Evolutionary conservation across 2,797 vertebrate species (phyloP).

Genomic region (Dipus sagitta): DNA sequence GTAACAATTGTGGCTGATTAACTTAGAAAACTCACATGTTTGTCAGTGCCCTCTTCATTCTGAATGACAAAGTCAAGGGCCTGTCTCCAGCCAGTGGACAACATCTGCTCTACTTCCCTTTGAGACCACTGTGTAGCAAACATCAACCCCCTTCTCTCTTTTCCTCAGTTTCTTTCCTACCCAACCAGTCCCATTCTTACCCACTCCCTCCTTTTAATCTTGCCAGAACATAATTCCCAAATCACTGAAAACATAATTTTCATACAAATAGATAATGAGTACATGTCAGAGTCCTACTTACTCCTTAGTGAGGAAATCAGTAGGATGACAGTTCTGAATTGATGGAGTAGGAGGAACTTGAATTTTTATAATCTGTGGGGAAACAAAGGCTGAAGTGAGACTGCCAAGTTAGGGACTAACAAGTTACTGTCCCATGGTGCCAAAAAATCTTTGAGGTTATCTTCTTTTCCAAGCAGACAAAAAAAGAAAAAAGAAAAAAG

Average conservation of each 20-base stretch:
- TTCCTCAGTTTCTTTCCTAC: neutral
- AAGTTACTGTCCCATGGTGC: neutral
- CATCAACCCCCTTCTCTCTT: neutral
- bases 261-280: constrained; percentile 67
- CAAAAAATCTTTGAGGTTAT: neutral
- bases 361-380: neutral
- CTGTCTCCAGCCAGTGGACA: neutral
- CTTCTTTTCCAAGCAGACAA: neutral
- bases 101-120: neutral
- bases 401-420: neutral
- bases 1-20: neutral
- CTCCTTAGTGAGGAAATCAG: constrained; percentile 49
- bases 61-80: neutral
- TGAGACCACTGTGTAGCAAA: neutral
- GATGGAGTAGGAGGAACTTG: constrained; percentile 15
- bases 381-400: neutral
- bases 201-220: neutral
- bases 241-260: constrained; percentile 65
- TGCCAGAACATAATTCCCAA: constrained; percentile 62
- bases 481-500: neutral
- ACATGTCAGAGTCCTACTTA: constrained; percentile 62
- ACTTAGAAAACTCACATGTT: neutral
- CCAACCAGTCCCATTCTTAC: neutral
- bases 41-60: neutral
- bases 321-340: constrained; percentile 34